Conservation (phyloP, 2,888 invertebrate species). For the Hoplodrina blanda region DNA sequence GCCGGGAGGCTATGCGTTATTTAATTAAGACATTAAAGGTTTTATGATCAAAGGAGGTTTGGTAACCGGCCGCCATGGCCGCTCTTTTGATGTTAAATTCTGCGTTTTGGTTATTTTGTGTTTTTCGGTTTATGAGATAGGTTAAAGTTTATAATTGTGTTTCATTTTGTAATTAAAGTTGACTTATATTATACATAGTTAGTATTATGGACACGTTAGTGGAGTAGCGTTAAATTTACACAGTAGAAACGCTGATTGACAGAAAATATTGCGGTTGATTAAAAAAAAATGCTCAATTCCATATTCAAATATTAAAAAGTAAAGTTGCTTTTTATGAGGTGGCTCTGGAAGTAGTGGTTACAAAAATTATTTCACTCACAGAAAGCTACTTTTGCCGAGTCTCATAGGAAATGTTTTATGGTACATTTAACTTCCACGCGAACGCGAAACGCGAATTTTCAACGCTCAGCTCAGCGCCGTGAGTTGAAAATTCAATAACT, state of each 20-base stretch:
- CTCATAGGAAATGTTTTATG: no score
- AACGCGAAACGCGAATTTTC: no score
- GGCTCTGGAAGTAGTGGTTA: no score
- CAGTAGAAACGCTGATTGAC: background rate
- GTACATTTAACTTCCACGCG: no score
- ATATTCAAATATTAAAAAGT: no score
- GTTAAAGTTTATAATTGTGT: slow-evolving; percentile 8
- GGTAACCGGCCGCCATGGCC: background rate
- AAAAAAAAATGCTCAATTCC: no score
- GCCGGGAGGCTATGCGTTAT: slow-evolving; percentile 25
- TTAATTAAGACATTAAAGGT: slow-evolving; percentile 46
- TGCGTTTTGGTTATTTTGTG: slow-evolving; percentile 9
- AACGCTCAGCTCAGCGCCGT: no score
- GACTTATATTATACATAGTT: background rate
- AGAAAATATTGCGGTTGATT: no score
- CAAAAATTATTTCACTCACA: no score
- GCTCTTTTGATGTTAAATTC: slow-evolving; percentile 30
- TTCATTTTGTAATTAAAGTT: slow-evolving; percentile 1
- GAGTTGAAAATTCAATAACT: no score
- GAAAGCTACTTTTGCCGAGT: no score
- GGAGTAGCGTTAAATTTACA: background rate
- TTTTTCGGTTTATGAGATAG: background rate
- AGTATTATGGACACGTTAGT: background rate
- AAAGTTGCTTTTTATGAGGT: no score
- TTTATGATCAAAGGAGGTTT: slow-evolving; percentile 45